Evolutionary conservation across 2,113 vertebrate genomes (phyloP).

Genomic region (Calyptomena viridis): DNA sequence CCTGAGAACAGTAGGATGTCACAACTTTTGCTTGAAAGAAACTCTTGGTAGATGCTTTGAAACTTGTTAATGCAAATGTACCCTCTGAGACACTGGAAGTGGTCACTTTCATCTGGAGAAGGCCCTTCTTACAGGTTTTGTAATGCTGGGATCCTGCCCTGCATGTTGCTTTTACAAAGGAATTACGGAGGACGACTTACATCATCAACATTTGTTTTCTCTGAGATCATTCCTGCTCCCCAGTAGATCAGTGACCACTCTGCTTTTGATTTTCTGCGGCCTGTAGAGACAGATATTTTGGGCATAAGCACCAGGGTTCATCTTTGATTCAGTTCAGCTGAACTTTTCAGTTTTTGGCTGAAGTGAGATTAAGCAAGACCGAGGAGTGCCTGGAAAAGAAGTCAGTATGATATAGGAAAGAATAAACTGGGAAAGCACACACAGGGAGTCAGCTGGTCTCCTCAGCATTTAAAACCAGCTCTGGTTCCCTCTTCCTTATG

Average conservation of each 20-base stretch:
- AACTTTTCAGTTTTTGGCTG: background rate
- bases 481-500: background rate
- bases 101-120: background rate
- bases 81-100: background rate
- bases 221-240: background rate
- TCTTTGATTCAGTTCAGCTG: background rate
- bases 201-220: background rate
- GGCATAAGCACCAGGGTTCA: background rate
- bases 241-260: background rate
- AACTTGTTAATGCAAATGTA: background rate
- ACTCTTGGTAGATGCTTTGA: background rate
- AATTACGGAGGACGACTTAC: background rate
- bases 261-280: background rate
- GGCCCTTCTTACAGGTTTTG: background rate
- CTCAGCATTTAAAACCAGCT: background rate
- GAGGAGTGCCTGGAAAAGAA: background rate
- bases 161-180: background rate
- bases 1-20: background rate
- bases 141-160: background rate
- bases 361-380: background rate
- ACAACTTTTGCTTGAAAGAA: background rate
- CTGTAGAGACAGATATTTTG: background rate
- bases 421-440: background rate
- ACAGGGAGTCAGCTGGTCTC: background rate
- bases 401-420: background rate